Evolutionary conservation across 2,113 vertebrate genomes (phyloP), one percentile per base, ranked within the genome.

Genomic region (Cebus imitator): DNA sequence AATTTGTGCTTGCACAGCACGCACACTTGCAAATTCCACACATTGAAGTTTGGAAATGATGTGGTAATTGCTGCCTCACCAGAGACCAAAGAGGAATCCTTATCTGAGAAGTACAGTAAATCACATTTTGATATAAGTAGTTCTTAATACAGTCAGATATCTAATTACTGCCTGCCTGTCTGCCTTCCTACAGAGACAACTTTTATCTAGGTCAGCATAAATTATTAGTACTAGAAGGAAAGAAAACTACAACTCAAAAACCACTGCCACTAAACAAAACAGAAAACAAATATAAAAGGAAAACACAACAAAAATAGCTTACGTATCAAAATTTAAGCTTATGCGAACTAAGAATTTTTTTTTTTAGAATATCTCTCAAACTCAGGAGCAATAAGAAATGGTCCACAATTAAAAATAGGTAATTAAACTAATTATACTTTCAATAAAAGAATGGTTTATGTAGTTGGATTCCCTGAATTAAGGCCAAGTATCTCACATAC

Each of bases 51-150:
- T 93, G n/a, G 57, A 78, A 78, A 88, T 70, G 32, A 81, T 88
- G 61, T 96, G 61, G 70, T 92, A 95, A 96, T 90, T 96, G 76
- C 37, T 96, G 76, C 72, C 58, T 92, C 76, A 78, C 72, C n/a
- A 86, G 90, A 97, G 90, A 90, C 55, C 81, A 97, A 94, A 90
- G 87, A 78, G 70, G 81, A 97, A 66, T 10, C 8, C 86, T 98
- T 97, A 95, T 95, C 94, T 92, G 40, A 85, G 95, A 97, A 78
- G 78, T 57, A 87, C 45, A 95, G 45, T 88, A 90, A 97, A 90
- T 90, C 89, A 45, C 50, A 96, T 96, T 97, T 92, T 93, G 75
- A 95, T 96, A 17, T 91, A 96, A 96, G 72, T 78, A 88, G 78
- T 35, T 95, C 64, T 84, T 96, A 97, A 85, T 96, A 75, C 4